A percentile compares a stretch with the other conserved stretches of the same genome.
Conservation (phyloP, 2,113 vertebrate genomes). For the Atrichornis clamosus region DNA sequence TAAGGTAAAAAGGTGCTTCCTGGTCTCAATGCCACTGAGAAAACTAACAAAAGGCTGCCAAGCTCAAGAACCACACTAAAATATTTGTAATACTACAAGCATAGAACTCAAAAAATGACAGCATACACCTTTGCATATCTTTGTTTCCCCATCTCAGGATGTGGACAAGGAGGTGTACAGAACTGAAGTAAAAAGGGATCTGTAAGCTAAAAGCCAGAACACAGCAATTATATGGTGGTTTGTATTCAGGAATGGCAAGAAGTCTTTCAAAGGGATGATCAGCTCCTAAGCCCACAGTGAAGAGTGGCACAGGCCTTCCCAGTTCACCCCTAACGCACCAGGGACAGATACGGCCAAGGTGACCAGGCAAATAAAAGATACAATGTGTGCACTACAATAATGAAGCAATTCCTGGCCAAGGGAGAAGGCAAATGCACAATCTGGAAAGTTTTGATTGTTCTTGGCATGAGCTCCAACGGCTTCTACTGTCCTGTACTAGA, state of each 20-base stretch:
- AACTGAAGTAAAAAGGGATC: background rate
- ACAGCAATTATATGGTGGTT: background rate
- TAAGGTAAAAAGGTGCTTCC: background rate
- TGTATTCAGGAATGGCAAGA: fast-evolving
- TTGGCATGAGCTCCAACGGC: background rate
- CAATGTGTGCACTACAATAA: background rate
- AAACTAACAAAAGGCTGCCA: background rate
- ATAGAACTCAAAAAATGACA: background rate
- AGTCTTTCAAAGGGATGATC: background rate
- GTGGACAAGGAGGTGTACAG: background rate
- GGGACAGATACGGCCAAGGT: background rate
- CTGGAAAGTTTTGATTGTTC: background rate
- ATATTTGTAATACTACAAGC: background rate
- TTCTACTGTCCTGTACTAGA: background rate
- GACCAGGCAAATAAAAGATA: background rate
- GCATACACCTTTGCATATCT: background rate
- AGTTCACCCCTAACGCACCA: background rate
- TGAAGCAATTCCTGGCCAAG: background rate
- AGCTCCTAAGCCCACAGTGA: background rate
- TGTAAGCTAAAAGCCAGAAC: background rate
- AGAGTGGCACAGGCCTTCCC: background rate
- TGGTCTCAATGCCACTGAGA: background rate
- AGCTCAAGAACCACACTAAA: background rate
- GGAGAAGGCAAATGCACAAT: background rate
- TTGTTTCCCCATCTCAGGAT: background rate